These are phyloP conservation scores for Cataglyphis livida DNA, from an alignment of 2,888 invertebrate genomes.

Conservation along the genomic window DNA sequence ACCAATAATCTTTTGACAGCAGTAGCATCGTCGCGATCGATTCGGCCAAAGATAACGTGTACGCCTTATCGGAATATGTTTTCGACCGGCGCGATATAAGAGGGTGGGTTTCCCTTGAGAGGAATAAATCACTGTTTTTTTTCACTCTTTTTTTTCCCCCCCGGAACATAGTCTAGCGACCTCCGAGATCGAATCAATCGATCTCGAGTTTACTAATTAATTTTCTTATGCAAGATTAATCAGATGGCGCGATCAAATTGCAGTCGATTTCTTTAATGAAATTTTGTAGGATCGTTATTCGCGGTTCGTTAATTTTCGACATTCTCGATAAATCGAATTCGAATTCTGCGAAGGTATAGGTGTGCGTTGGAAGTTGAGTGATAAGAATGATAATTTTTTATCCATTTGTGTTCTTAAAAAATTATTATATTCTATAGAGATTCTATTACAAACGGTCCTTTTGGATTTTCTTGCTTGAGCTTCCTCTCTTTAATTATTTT, in stretches of 20 bases:
- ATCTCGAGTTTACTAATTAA: neutral
- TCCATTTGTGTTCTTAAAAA: neutral
- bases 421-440: neutral
- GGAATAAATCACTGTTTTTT: conserved; percentile 13
- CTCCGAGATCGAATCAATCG: conserved; percentile 1
- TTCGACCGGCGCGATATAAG: neutral
- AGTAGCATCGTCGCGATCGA: conserved; percentile 13
- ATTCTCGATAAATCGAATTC: neutral
- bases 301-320: neutral
- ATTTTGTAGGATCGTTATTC: neutral
- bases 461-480: neutral
- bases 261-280: neutral
- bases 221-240: neutral
- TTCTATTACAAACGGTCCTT: neutral
- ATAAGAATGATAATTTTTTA: neutral
- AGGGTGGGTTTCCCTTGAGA: conserved; percentile 5
- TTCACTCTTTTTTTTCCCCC: neutral
- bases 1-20: neutral
- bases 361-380: neutral
- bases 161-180: neutral
- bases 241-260: neutral
- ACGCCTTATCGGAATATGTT: neutral
- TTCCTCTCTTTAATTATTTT: neutral
- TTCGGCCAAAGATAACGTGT: conserved; percentile 13
- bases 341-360: neutral